Evolutionary conservation across 2,797 vertebrate genomes (phyloP), one percentile per base, ranked within the genome.

Genomic region (Tamandua tetradactyla): DNA sequence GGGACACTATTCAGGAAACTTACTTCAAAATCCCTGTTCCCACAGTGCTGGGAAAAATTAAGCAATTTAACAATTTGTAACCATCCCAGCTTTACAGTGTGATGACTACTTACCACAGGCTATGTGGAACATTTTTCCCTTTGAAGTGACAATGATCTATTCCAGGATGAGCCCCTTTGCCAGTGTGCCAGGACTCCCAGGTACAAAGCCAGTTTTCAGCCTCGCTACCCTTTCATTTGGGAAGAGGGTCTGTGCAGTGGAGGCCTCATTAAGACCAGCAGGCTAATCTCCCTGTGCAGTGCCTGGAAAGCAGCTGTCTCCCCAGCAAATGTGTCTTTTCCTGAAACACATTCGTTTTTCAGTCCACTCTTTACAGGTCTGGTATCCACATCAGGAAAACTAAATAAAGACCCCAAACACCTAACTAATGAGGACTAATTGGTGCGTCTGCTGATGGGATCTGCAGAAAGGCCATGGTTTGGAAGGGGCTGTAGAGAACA

Each of bases 341-440:
- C 94, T 62, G 61, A 92, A 92, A 87, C 78, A 86, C 89, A 30
- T 64, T 71, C 35, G 30, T 76, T 83, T 93, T 55, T 37, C n/a
- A 89, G 42, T 12, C 78, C 25, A 84, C 57, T 86, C 89, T 96
- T 81, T 95, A 61, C 47, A 86, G 95, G 91, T 92, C 96, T 96
- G 96, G 88, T 61, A 95, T 15, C 66, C 94, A 93, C 93, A 96
- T 95, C 86, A 95, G 88, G 87, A 90, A 95, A 84, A 62, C 3
- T 49, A 87, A 83, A 91, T 23, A 79, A 95, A 92, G 66, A 18
- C 12, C n/a, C 87, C 74, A 94, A 94, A 68, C 96, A 94, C 96
- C 89, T 97, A 94, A 44, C 64, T 1, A 11, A 96, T 96, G 97
- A 97, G 95, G 96, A 96, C 93, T 97, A 97, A 98, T 96, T 97